Evolutionary conservation across 2,797 vertebrate genomes (phyloP), one percentile per base, ranked within the genome.

Genomic region (Halcyon leucocephala): DNA sequence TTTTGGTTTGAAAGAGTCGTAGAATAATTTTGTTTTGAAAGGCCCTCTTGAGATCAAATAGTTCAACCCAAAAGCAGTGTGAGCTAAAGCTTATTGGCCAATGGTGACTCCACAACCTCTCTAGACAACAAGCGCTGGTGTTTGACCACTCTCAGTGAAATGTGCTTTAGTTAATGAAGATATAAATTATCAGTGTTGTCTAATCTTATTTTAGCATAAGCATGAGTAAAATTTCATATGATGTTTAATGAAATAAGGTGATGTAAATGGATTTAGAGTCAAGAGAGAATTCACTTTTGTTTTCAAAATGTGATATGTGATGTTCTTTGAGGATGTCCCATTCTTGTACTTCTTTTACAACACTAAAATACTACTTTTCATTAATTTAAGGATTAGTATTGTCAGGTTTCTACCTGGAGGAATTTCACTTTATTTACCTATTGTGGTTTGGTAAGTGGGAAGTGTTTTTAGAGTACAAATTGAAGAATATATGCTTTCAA

Each of bases 401-500:
- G 12, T 49, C n/a, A 60, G 10, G 2, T 62, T 83, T 81, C 14
- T 67, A 4, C 51, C 65, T 39, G 35, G 10, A 39, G 28, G 5
- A 60, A 41, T 54, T 15, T 54, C 0, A 0, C 20, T 77, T 71
- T 5, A 22, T 78, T 73, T 86, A 61, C 3, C 11, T 73, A 26
- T 1, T 35, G 12, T 52, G 14, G 3, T 74, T 86, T 4, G 6
- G 16, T 51, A 70, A 11, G 70, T 86, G 44, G 15, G 4, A 93
- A 70, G 20, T 52, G 22, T 7, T 70, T 92, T 84, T 58, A 62
- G 20, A 52, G 19, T 21, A 18, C n/a, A 57, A 79, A 64, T 24
- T 25, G 5, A 84, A 84, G 35, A 42, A 83, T 44, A 57, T 29
- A 31, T 41, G 8, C 21, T 80, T 77, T 77, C 9, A 22, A 51